Evolutionary conservation across 2,113 vertebrate genomes (phyloP).

Genomic region (Australoheros scitulus): DNA sequence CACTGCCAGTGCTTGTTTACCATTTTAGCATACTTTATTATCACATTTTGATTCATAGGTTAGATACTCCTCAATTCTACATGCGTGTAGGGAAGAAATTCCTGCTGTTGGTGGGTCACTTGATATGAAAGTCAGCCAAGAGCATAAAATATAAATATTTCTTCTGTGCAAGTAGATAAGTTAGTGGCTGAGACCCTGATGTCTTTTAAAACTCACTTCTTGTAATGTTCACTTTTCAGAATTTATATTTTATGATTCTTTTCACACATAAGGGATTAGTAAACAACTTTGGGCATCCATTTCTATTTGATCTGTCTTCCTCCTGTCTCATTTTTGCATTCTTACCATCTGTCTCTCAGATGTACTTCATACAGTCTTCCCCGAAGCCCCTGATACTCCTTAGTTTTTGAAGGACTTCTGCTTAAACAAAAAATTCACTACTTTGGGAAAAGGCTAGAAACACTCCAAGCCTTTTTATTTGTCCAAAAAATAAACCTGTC

Average conservation of each 20-base stretch:
- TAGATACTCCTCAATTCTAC: neutral
- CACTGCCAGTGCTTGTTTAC: neutral
- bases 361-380: conserved; percentile 40
- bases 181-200: conserved; percentile 4
- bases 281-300: conserved; percentile 47
- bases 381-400: conserved; percentile 29
- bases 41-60: neutral
- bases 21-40: neutral
- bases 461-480: conserved; percentile 15
- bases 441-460: conserved; percentile 26
- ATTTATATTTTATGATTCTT: conserved; percentile 18
- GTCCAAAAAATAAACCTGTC: conserved; percentile 42
- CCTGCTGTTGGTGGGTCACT: neutral
- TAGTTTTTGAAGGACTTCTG: conserved; percentile 59
- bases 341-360: conserved; percentile 64
- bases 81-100: neutral
- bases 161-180: neutral
- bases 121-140: neutral
- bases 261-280: conserved; percentile 37
- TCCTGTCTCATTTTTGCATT: conserved; percentile 31
- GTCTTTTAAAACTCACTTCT: conserved; percentile 18
- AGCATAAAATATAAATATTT: neutral
- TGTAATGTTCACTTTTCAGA: conserved; percentile 30
- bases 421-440: conserved; percentile 44
- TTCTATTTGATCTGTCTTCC: conserved; percentile 45